Conservation (phyloP, 2,113 vertebrate genomes). For the Smithornis capensis region DNA sequence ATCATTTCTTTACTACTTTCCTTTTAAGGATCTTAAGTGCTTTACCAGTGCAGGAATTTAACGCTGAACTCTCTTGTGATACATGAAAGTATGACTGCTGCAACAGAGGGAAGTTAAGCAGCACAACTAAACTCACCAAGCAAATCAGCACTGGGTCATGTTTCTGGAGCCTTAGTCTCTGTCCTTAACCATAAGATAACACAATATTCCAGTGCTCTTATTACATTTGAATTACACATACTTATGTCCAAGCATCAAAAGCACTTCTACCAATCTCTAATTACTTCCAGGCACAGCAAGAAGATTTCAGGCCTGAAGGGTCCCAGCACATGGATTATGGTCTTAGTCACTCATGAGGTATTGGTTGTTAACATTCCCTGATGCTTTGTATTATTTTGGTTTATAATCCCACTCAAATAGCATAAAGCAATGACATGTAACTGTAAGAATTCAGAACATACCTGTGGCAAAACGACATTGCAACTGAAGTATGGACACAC, state of each 20-base stretch:
- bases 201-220: background rate
- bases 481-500: background rate
- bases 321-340: background rate
- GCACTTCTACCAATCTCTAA: background rate
- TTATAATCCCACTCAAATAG: background rate
- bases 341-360: background rate
- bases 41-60: background rate
- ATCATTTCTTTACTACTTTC: background rate
- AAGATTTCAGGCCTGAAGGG: background rate
- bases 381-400: background rate
- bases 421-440: background rate
- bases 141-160: background rate
- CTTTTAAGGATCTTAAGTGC: background rate
- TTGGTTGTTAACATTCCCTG: background rate
- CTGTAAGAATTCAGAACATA: background rate
- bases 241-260: constrained; percentile 16
- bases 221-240: background rate
- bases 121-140: background rate
- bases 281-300: background rate
- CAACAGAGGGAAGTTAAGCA: constrained; percentile 14
- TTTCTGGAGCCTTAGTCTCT: background rate
- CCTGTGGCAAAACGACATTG: background rate
- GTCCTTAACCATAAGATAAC: background rate
- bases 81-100: background rate
- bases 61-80: background rate